Conservation (phyloP, 2,113 vertebrate genomes). For the Irena cyanogastra region DNA sequence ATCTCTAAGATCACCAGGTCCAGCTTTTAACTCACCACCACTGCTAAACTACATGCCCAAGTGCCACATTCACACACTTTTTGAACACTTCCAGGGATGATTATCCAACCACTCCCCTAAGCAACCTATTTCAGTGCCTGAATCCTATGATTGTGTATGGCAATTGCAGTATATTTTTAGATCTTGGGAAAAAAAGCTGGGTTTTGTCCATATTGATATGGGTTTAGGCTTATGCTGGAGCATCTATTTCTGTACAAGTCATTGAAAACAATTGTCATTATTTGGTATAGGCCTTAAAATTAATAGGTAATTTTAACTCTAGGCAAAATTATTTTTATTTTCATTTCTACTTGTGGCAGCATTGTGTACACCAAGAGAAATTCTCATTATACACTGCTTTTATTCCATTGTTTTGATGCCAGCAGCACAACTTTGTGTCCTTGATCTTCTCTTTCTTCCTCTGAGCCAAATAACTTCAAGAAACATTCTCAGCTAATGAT, state of each 20-base stretch:
- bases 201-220: neutral
- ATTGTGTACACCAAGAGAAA: neutral
- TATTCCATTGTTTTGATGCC: neutral
- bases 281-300: neutral
- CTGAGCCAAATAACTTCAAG: neutral
- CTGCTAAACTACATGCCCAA: neutral
- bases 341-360: rapidly evolving
- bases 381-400: neutral
- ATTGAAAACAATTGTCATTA: neutral
- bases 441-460: neutral
- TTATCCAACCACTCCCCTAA: neutral
- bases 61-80: neutral
- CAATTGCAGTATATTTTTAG: neutral
- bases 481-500: neutral
- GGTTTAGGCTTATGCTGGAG: neutral
- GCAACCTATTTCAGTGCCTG: neutral
- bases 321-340: neutral
- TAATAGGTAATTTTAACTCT: neutral
- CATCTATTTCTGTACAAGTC: neutral
- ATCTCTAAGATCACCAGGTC: neutral
- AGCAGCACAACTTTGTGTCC: neutral
- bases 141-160: neutral
- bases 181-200: neutral
- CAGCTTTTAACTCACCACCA: neutral
- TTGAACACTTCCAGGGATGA: neutral